Conservation (phyloP, 2,797 vertebrate genomes). For the Hippocampus kuda region DNA sequence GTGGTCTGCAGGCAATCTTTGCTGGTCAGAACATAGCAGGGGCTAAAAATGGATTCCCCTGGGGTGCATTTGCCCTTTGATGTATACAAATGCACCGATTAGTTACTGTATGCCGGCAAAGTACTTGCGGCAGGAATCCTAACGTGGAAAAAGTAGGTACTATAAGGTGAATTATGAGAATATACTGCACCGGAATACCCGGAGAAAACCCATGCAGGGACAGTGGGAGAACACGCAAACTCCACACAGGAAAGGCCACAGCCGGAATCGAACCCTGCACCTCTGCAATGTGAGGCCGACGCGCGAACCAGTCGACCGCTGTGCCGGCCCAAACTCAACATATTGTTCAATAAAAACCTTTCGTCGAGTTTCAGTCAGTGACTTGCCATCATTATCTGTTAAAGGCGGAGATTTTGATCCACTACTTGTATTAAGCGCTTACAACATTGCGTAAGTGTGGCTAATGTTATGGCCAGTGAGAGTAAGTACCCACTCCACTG, state of each 20-base stretch:
- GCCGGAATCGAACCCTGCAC: too few relatives aligned
- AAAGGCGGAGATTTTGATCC: neutral
- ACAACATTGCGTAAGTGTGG: neutral
- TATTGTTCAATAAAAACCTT: too few relatives aligned
- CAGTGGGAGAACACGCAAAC: too few relatives aligned
- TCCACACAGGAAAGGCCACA: too few relatives aligned
- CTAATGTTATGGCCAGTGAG: neutral
- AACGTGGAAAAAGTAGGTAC: neutral
- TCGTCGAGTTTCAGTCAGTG: too few relatives aligned
- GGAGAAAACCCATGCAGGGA: too few relatives aligned
- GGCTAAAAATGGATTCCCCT: neutral
- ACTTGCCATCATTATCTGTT: neutral
- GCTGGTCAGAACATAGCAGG: neutral
- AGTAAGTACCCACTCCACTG: neutral
- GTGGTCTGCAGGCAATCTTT: neutral
- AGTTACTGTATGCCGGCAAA: neutral
- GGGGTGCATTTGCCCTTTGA: neutral
- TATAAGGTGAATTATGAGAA: neutral
- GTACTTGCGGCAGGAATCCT: neutral
- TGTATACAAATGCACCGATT: neutral
- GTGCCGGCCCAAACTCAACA: too few relatives aligned
- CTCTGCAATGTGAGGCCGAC: too few relatives aligned
- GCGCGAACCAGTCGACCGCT: too few relatives aligned
- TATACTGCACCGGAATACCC: too few relatives aligned
- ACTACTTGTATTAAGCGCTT: neutral